Percentiles rank a stretch among this genome's conserved stretches.
phyloP scores from a whole-genome alignment of 2,888 invertebrate species.

The Polylopha cassiicola region DNA sequence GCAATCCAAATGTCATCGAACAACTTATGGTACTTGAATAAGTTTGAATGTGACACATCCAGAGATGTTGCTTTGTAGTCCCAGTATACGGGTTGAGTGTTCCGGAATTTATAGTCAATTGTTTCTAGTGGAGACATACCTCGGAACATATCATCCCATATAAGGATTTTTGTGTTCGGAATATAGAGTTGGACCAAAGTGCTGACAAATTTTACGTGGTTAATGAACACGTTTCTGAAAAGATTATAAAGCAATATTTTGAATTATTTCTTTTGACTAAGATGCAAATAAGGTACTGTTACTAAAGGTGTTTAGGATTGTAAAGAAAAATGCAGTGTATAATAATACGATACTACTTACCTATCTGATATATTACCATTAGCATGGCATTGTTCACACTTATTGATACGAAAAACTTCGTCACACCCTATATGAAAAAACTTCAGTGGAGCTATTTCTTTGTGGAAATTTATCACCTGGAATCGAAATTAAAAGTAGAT shows the following conservation, averaged over 20 bases:
- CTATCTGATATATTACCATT: conserved; percentile 26
- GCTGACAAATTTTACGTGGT: conserved; percentile 78
- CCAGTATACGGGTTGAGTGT: conserved; percentile 84
- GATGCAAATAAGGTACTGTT: no score
- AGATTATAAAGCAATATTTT: conserved; percentile 20
- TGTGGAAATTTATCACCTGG: conserved; percentile 60
- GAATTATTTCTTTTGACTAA: no score
- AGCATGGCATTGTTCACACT: conserved; percentile 78
- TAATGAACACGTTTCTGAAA: conserved; percentile 77
- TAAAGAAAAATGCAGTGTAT: no score
- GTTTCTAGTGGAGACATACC: conserved; percentile 68
- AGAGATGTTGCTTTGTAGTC: conserved; percentile 68
- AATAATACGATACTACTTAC: conserved; percentile 38
- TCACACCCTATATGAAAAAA: conserved; percentile 88
- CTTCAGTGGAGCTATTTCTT: conserved; percentile 39
- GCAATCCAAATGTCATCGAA: conserved; percentile 88
- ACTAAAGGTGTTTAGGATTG: no score
- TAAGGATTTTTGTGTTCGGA: conserved; percentile 77
- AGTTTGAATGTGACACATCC: conserved; percentile 37
- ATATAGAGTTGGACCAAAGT: conserved; percentile 62
- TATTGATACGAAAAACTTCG: conserved; percentile 86
- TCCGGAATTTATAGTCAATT: conserved; percentile 52
- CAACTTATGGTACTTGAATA: conserved; percentile 43
- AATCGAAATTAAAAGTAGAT: no score
- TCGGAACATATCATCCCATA: conserved; percentile 91